Percentiles rank a stretch among this genome's conserved stretches.
phyloP scores from a whole-genome alignment of 2,888 invertebrate species.

The Emmelina monodactyla region DNA sequence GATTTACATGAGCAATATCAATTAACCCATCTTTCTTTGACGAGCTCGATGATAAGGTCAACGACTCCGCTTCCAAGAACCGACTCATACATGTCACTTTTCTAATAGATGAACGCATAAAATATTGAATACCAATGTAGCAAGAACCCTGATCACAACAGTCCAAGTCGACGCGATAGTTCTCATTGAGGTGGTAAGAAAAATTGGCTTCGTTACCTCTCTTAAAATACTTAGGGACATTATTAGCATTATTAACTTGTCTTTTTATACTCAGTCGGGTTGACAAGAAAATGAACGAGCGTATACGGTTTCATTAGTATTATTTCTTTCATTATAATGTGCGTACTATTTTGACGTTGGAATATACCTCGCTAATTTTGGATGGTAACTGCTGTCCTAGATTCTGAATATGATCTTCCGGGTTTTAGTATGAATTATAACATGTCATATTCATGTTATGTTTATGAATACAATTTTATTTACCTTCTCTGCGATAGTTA shows the following conservation, averaged over 20 bases:
- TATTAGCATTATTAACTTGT: constrained; percentile 26
- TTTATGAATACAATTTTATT: neutral
- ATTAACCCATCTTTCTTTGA: too few relatives aligned
- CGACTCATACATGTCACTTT: constrained; percentile 1
- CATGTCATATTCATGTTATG: neutral
- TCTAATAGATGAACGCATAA: neutral
- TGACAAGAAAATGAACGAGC: constrained; percentile 17
- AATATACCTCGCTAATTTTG: constrained; percentile 24
- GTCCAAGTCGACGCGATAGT: neutral
- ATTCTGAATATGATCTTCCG: constrained; percentile 16
- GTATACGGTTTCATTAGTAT: constrained; percentile 24
- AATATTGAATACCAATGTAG: too few relatives aligned
- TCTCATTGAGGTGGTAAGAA: constrained; percentile 16
- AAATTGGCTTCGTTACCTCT: constrained; percentile 26
- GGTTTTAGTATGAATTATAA: neutral
- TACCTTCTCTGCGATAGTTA: neutral
- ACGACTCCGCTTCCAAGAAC: constrained; percentile 3
- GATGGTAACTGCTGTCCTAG: constrained; percentile 20
- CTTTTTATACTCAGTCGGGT: neutral
- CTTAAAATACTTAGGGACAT: constrained; percentile 29
- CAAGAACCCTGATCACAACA: neutral
- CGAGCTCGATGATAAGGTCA: constrained; percentile 6
- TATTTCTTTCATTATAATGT: constrained; percentile 17
- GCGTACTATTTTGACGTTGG: constrained; percentile 22
- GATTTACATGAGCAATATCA: too few relatives aligned